Percentiles rank a stretch among this genome's conserved stretches.
Evolutionary conservation across 2,113 vertebrate genomes (phyloP).

Genomic region (Vidua chalybeata): DNA sequence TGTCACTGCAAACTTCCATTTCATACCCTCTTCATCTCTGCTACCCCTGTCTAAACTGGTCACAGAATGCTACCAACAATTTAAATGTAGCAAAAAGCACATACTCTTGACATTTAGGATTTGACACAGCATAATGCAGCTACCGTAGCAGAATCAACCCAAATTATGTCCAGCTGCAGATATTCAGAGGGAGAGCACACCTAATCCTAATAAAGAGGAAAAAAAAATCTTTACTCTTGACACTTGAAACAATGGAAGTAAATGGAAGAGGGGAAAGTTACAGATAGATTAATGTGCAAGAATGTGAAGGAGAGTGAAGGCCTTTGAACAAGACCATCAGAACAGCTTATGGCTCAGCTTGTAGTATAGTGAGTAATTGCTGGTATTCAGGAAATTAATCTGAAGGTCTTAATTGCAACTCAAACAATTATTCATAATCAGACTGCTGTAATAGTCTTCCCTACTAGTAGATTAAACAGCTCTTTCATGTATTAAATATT

Average conservation of each 20-base stretch:
- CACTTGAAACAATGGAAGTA: background rate
- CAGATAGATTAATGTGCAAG: background rate
- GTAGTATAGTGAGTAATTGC: background rate
- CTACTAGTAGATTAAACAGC: background rate
- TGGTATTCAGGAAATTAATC: background rate
- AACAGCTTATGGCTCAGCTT: background rate
- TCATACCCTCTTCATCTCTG: background rate
- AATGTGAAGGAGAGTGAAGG: background rate
- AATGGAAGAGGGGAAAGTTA: background rate
- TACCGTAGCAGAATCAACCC: background rate
- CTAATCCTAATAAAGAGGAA: background rate
- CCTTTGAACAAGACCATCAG: background rate
- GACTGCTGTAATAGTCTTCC: background rate
- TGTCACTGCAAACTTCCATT: background rate
- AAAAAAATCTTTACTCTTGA: background rate
- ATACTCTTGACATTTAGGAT: background rate
- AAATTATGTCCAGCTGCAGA: background rate
- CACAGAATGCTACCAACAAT: background rate
- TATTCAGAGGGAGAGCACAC: background rate
- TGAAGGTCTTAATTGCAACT: conserved; percentile 9
- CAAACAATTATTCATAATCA: background rate
- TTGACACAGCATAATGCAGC: background rate
- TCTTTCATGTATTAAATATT: background rate
- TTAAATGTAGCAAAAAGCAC: background rate
- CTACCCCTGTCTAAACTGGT: background rate